Percentiles rank a stretch among this genome's conserved stretches.
Evolutionary conservation across 2,797 vertebrate species (phyloP).

Genomic region (Pseudochromis fuscus): DNA sequence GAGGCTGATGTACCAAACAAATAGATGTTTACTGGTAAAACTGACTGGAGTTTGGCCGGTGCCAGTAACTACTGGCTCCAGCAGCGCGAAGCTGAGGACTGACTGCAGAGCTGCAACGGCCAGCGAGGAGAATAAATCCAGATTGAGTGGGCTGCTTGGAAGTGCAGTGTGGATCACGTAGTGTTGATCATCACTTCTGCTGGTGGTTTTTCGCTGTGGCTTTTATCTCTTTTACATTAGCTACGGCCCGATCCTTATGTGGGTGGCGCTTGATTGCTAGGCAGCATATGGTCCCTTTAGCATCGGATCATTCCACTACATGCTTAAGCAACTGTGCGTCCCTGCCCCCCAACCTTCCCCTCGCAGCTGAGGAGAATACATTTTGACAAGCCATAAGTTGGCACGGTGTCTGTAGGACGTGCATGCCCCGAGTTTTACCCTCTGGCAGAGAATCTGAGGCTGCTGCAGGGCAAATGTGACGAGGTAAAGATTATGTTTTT

Average conservation of each 20-base stretch:
- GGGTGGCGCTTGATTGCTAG: conserved; percentile 78
- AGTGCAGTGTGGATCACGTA: conserved; percentile 61
- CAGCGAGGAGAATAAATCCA: conserved; percentile 66
- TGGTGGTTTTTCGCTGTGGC: conserved; percentile 64
- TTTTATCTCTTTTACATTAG: conserved; percentile 81
- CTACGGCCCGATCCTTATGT: conserved; percentile 69
- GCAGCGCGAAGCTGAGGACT: conserved; percentile 17
- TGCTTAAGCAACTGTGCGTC: conserved; percentile 65
- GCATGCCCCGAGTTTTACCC: conserved; percentile 17
- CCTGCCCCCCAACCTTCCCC: conserved; percentile 56
- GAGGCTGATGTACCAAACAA: conserved; percentile 6
- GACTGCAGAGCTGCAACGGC: conserved; percentile 36
- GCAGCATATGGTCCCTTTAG: conserved; percentile 79
- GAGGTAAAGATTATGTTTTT: background rate
- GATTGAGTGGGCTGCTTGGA: conserved; percentile 74
- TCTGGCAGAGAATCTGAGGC: conserved; percentile 12
- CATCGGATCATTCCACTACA: conserved; percentile 73
- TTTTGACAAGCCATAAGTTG: conserved; percentile 51
- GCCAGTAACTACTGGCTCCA: conserved; percentile 38
- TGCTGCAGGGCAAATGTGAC: conserved; percentile 16
- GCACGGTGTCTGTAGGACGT: conserved; percentile 22
- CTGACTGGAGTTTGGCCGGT: conserved; percentile 9
- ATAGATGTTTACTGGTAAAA: conserved; percentile 35
- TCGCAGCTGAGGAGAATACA: conserved; percentile 49
- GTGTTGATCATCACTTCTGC: conserved; percentile 71